These are phyloP conservation scores for Drosophila mayri DNA, from an alignment of 1,140 invertebrate species.

Conservation along the genomic window DNA sequence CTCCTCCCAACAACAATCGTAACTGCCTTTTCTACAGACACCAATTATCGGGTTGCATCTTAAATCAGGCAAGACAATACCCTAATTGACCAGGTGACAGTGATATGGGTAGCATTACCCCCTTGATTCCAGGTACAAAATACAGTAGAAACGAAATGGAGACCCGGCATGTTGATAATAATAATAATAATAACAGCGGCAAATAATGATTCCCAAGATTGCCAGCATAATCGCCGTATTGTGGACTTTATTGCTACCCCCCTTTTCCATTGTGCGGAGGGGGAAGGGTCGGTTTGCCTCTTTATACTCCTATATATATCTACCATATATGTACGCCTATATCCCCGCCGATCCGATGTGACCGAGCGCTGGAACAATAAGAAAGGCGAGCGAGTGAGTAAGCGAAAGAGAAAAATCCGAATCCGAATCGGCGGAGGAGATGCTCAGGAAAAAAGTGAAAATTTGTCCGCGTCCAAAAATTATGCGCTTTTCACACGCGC, in stretches of 20 bases:
- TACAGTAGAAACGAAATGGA: slow-evolving; percentile 19
- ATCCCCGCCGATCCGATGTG: slow-evolving; percentile 32
- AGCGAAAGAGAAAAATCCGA: slow-evolving; percentile 21
- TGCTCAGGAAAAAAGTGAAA: slow-evolving; percentile 79
- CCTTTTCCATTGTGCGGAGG: slow-evolving; percentile 45
- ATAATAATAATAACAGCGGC: slow-evolving; percentile 46
- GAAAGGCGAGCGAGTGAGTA: slow-evolving; percentile 12
- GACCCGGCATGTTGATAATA: slow-evolving; percentile 45
- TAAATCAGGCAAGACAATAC: slow-evolving; percentile 18
- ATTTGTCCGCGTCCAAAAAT: slow-evolving; percentile 84
- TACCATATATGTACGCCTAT: slow-evolving; percentile 2
- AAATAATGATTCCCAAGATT: slow-evolving; percentile 70
- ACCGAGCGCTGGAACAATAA: slow-evolving; percentile 35
- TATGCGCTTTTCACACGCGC: slow-evolving; percentile 84
- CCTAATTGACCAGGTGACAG: slow-evolving; percentile 39
- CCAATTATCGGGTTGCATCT: slow-evolving; percentile 12
- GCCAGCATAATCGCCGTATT: slow-evolving; percentile 79
- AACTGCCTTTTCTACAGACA: neutral
- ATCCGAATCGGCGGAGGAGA: slow-evolving; percentile 18
- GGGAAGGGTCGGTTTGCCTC: neutral
- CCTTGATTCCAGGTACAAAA: slow-evolving; percentile 10
- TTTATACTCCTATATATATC: neutral
- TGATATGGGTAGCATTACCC: slow-evolving; percentile 31
- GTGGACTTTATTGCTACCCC: slow-evolving; percentile 68
- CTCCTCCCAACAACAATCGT: too few relatives aligned